Base-by-base conservation (phyloP, 2,113 vertebrate genomes). In the Nansenia antarctica region DNA sequence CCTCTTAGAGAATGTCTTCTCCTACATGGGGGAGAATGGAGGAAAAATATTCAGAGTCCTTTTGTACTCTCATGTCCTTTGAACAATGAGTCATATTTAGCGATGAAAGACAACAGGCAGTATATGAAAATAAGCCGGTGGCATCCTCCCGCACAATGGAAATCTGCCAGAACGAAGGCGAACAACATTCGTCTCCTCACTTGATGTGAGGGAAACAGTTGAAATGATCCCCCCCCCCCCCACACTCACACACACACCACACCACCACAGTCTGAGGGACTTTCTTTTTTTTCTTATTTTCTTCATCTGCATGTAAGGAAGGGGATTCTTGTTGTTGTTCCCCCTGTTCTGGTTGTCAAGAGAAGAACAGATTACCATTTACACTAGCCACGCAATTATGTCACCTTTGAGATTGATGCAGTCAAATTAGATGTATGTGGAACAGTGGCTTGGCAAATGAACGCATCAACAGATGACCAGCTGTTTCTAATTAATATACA, bases 401-500 rank as follows among this genome's bases (percentile, higher is more conserved):
- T 87, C 80, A 77, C 75, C 79, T 70, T 79, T 29, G 75, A 83
- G 84, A 89, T 81, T 81, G 87, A 86, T 85, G 82, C 78, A 86
- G 88, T 89, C 84, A 89, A 85, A 90, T 88, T 72, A 89, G 86
- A 88, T 87, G 84, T 86, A 87, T 87, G 83, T 87, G 80, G 85
- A 84, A 83, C 80, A 73, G 74, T 72, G 82, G 81, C 84, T 86
- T 79, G 76, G 75, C 83, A 89, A 88, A 90, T 89, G 80, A 89
- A 88, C 80, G 84, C 86, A 81, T 88, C 87, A 85, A 86, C 86
- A 87, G 88, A 85, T 91, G 90, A 87, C 88, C 90, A 90, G 90
- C 86, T 90, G 87, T 89, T 89, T 87, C 82, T 88, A 88, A 90
- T 90, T 90, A 88, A 88, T 89, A 86, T 87, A 87, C 87, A 85